phyloP scores from a whole-genome alignment of 2,888 invertebrate genomes.

The Gandaritis pyraliata region DNA sequence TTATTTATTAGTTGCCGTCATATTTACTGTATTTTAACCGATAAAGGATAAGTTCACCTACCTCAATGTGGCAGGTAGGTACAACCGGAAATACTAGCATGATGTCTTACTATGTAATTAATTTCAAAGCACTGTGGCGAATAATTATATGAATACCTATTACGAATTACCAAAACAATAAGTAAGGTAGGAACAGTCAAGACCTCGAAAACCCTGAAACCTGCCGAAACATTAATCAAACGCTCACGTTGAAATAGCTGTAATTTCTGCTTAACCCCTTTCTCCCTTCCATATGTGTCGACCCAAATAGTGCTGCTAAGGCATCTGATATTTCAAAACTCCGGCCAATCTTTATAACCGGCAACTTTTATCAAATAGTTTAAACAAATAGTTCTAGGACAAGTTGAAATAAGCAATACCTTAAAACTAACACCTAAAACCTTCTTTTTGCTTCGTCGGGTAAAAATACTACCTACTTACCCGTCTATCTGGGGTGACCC shows the following conservation, averaged over 20 bases:
- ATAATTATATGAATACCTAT: background rate
- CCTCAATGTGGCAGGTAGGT: too few relatives aligned
- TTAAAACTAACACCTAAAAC: too few relatives aligned
- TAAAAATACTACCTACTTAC: too few relatives aligned
- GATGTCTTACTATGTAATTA: background rate
- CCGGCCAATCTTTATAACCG: background rate
- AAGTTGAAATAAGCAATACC: too few relatives aligned
- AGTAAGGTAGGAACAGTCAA: background rate
- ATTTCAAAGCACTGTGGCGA: slow-evolving; percentile 2
- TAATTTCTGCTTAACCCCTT: slow-evolving; percentile 14
- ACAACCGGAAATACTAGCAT: too few relatives aligned
- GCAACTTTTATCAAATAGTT: background rate
- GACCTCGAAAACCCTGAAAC: slow-evolving; percentile 6
- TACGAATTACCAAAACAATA: slow-evolving; percentile 1
- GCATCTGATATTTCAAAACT: background rate
- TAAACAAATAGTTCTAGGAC: too few relatives aligned
- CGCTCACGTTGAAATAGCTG: slow-evolving; percentile 10
- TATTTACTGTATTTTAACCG: too few relatives aligned
- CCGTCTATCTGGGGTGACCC: too few relatives aligned
- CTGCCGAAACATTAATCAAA: slow-evolving; percentile 15
- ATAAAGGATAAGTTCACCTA: too few relatives aligned
- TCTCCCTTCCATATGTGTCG: slow-evolving; percentile 3
- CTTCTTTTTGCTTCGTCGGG: too few relatives aligned
- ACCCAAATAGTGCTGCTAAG: background rate
- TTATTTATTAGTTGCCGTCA: background rate